Evolutionary conservation across 2,113 vertebrate genomes (phyloP).

Genomic region (Thalassarche chlororhynchos): DNA sequence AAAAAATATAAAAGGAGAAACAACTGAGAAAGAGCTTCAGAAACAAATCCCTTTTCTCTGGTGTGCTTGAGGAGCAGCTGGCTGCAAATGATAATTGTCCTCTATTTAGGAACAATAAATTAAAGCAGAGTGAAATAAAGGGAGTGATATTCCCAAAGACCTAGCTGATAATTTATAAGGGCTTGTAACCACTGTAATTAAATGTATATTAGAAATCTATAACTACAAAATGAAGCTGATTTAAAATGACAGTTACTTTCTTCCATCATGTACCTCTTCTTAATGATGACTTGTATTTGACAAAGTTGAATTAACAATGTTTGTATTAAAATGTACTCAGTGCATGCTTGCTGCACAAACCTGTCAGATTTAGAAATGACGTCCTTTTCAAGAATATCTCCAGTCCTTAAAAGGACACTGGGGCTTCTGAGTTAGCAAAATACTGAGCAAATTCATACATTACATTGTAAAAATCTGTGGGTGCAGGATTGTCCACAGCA

Average conservation of each 20-base stretch:
- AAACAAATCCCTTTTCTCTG: background rate
- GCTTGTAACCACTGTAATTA: background rate
- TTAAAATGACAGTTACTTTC: background rate
- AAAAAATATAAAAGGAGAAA: background rate
- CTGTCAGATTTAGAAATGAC: background rate
- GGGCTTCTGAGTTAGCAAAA: background rate
- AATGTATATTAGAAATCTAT: conserved; percentile 16
- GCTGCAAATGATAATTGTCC: background rate
- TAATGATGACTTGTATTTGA: background rate
- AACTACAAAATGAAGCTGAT: background rate
- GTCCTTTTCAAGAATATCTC: background rate
- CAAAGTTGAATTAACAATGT: background rate
- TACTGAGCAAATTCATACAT: background rate
- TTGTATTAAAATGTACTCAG: background rate
- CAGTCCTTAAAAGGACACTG: background rate
- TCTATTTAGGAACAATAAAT: conserved; percentile 28
- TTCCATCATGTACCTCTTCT: background rate
- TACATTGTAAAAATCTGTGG: background rate
- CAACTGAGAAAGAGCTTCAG: background rate
- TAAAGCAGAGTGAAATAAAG: conserved; percentile 4
- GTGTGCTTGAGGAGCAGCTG: background rate
- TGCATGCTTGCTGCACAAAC: background rate
- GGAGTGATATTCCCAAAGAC: background rate
- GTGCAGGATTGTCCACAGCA: background rate
- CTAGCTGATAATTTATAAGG: background rate